Percentiles rank a stretch among this genome's conserved stretches.
These are phyloP conservation scores for Panorpa germanica DNA, from an alignment of 2,888 invertebrate genomes.

Conservation along the genomic window DNA sequence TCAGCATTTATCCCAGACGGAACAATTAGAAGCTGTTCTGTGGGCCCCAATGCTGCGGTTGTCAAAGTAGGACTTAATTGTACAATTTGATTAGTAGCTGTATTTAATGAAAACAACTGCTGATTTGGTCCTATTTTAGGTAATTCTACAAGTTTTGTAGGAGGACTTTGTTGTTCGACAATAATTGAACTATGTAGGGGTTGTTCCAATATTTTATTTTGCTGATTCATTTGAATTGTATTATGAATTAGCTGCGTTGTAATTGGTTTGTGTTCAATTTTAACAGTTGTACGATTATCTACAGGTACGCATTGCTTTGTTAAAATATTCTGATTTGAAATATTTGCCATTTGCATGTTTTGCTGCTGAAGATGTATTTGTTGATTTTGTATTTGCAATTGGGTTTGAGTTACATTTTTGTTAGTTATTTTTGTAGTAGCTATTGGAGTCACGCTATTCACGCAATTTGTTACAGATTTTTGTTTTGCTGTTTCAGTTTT, in stretches of 20 bases:
- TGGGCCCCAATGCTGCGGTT: slow-evolving; percentile 22
- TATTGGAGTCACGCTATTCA: slow-evolving; percentile 7
- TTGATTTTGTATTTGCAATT: neutral
- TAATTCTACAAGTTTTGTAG: slow-evolving; percentile 21
- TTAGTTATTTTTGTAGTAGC: neutral
- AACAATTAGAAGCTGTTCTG: slow-evolving; percentile 23
- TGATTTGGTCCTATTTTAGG: slow-evolving; percentile 24
- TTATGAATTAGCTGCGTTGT: no score
- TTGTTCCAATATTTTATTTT: no score
- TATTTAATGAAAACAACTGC: slow-evolving; percentile 24
- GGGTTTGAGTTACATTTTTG: slow-evolving; percentile 2
- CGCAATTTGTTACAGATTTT: slow-evolving; percentile 9
- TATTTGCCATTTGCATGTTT: slow-evolving; percentile 8
- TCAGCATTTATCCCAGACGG: slow-evolving; percentile 26
- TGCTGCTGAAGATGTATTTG: slow-evolving; percentile 6
- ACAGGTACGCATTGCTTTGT: slow-evolving; percentile 4
- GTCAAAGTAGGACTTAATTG: slow-evolving; percentile 23
- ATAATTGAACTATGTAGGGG: no score
- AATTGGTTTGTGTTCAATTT: neutral
- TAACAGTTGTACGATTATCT: neutral
- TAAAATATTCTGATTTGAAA: slow-evolving; percentile 3
- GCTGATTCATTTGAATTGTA: no score
- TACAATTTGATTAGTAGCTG: slow-evolving; percentile 25
- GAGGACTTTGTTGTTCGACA: no score
- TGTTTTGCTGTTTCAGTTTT: neutral